Evolutionary conservation across 2,113 vertebrate species (phyloP).

Genomic region (Xyliphius kryptos): DNA sequence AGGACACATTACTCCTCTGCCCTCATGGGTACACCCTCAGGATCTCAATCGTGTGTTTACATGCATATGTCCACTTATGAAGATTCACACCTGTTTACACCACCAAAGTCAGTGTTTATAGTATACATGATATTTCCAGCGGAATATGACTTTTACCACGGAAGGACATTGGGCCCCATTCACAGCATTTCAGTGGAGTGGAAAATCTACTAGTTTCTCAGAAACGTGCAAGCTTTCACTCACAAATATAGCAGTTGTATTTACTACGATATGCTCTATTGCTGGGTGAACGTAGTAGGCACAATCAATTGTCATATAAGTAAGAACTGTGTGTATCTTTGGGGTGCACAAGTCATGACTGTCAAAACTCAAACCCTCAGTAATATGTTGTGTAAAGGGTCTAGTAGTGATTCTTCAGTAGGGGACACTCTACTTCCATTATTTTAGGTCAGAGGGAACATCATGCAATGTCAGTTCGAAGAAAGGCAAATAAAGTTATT

Average conservation of each 20-base stretch:
- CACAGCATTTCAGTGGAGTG: slow-evolving; percentile 24
- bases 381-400: too few species aligned
- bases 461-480: too few species aligned
- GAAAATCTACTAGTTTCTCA: slow-evolving; percentile 26
- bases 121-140: slow-evolving; percentile 38
- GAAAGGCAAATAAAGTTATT: too few species aligned
- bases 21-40: slow-evolving; percentile 28
- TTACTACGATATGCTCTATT: too few species aligned
- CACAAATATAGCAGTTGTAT: neutral
- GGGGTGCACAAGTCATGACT: too few species aligned
- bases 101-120: slow-evolving; percentile 37
- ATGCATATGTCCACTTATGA: slow-evolving; percentile 26
- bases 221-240: slow-evolving; percentile 15
- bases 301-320: too few species aligned
- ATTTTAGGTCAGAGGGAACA: too few species aligned
- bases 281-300: too few species aligned
- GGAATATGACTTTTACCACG: slow-evolving; percentile 16
- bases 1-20: slow-evolving; percentile 15
- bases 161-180: slow-evolving; percentile 10
- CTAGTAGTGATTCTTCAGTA: too few species aligned
- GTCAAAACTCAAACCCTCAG: too few species aligned
- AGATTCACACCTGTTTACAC: slow-evolving; percentile 33
- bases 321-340: too few species aligned
- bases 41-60: slow-evolving; percentile 9
- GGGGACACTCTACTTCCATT: too few species aligned